Conservation (phyloP, 2,113 vertebrate species). For the Halichoerus grypus region DNA sequence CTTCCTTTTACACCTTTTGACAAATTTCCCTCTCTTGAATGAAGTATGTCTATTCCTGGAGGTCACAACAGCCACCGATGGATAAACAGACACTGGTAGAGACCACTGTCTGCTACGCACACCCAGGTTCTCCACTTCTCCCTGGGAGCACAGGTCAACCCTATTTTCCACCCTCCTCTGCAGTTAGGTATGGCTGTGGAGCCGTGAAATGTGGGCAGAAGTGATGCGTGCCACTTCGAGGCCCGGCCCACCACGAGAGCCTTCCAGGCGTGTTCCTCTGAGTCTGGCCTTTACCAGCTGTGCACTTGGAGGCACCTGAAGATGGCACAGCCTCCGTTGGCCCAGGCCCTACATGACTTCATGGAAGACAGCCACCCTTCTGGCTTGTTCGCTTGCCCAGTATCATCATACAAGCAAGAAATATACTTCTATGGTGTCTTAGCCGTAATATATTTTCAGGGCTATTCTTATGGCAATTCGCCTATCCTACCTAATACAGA, state of each 20-base stretch:
- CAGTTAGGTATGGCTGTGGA: not conserved
- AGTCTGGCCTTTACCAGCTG: not conserved
- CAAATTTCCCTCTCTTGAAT: constrained; percentile 18
- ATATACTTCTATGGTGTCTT: not conserved
- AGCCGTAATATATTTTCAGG: not conserved
- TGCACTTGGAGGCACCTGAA: not conserved
- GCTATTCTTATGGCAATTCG: not conserved
- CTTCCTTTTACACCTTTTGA: constrained; percentile 33
- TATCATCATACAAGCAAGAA: not conserved
- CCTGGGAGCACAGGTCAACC: not conserved
- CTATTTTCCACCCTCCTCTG: not conserved
- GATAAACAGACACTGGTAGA: not conserved
- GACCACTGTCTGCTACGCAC: not conserved
- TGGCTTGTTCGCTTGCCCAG: not conserved
- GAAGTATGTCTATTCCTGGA: constrained; percentile 18
- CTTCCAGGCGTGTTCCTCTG: not conserved
- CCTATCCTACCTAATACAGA: not conserved
- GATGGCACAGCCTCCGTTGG: not conserved
- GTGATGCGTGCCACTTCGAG: not conserved
- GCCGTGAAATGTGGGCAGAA: not conserved
- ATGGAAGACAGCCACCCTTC: not conserved
- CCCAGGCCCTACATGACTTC: not conserved
- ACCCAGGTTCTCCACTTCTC: not conserved
- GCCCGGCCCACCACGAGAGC: not conserved
- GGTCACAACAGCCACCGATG: not conserved